Base-by-base conservation (phyloP, 2,797 vertebrate species). In the Tauraco hartlaubi region DNA sequence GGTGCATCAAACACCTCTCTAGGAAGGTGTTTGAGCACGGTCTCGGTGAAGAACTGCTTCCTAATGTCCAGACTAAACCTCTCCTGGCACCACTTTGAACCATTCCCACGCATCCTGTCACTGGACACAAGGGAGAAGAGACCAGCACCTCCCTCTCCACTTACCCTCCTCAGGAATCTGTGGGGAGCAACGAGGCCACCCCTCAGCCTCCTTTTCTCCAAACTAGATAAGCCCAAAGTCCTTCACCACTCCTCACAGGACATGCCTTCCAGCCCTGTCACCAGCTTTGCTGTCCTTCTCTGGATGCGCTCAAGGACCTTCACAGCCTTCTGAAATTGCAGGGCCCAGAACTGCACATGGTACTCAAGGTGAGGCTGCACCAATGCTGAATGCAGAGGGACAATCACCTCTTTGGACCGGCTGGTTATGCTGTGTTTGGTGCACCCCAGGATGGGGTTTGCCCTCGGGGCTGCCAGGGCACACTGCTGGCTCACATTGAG, bases 351-450 rank as follows among this genome's bases (percentile, higher is more conserved):
- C 11, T 17, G 16, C 44, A 48, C 19, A n/a, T 12, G 21, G 18
- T 15, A 9, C 46, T 64, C 13, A 21, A 71, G 58, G 37, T 51
- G 14, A 71, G 54, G 19, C 52, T 4, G 5, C 35, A 64, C 15
- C n/a, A 44, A 35, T 0, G 0, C 51, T 55, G 41, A 69, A 26
- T 37, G 52, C 23, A 69, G 29, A 1, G 3, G 52, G 37, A 56
- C 13, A 61, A 61, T 44, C 19, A 14, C 29, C n/a, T 55, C 31
- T 73, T 44, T 48, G 80, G 41, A 25, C 12, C 9, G 8, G 19
- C 12, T 71, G 35, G 3, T 66, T 28, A 44, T 39, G 19, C 41
- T 91, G 35, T 54, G 31, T 62, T 62, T 62, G 69, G 37, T 33
- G 31, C 37, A 17, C 7, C 16, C 41, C 22, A 25, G n/a, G 35